Conservation (phyloP, 2,113 vertebrate genomes). For the Tauraco erythrolophus region DNA sequence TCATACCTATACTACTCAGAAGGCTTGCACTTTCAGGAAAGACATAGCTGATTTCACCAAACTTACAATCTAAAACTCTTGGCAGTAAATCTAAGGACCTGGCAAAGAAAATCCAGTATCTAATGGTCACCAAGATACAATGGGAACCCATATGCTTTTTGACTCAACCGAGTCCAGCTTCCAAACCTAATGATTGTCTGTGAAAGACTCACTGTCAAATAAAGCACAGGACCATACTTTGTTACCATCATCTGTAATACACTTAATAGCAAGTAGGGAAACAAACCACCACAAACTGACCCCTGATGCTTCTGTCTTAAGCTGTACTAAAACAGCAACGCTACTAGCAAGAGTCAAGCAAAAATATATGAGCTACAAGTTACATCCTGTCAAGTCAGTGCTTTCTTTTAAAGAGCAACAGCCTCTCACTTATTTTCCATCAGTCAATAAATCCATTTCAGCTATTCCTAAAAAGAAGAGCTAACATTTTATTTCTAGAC, state of each 20-base stretch:
- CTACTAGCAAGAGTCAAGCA: background rate
- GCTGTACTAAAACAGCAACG: background rate
- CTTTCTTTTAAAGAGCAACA: background rate
- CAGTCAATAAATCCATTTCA: background rate
- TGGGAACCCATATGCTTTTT: background rate
- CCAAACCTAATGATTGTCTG: background rate
- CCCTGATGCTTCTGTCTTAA: background rate
- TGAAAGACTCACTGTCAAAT: background rate
- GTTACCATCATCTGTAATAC: background rate
- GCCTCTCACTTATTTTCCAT: background rate
- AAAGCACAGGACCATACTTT: background rate
- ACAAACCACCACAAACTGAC: background rate
- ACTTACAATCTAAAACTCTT: background rate
- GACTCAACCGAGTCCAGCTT: background rate
- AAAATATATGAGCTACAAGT: background rate
- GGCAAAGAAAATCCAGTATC: background rate
- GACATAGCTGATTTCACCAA: background rate
- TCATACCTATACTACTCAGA: background rate
- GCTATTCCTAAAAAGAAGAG: background rate
- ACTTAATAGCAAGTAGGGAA: background rate
- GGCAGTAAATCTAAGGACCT: background rate
- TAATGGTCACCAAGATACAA: background rate
- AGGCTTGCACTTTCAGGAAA: background rate
- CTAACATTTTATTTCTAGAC: background rate
- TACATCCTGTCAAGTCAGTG: background rate